Evolutionary conservation across 35 echinoderm and acorn worm species (phyloP), one percentile per base, ranked within the genome.

Genomic region (Ophiothrix spiculata): DNA sequence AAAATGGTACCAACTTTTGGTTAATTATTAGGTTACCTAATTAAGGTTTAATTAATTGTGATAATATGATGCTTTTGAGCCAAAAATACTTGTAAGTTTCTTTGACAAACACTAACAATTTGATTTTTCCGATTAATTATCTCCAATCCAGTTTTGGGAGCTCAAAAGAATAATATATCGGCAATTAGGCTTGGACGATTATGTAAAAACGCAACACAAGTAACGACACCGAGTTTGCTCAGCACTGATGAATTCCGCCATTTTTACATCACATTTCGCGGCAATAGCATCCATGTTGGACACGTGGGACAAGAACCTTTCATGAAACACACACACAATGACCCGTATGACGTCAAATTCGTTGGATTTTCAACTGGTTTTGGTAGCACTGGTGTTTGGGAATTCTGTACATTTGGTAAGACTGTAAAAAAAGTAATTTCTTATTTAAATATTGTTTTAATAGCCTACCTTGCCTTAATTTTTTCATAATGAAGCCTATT

Each of bases 321-420:
- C 8, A n/a, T 69, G 60, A 69, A 69, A n/a, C 29, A 69, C 25
- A 69, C 60, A 69, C 60, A 69, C 60, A 69, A 69, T 4, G 60
- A 69, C 60, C 60, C 60, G 25, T 69, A 69, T 69, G 60, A 69
- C 23, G 25, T 69, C 60, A 69, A 69, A 69, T 69, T 69, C 25
- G 29, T 69, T 12, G 60, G 60, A 25, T 69, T 69, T 69, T 69
- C 60, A 15, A 69, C 60, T 15, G 60, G 60, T 25, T 69, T 2
- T n/a, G 60, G 60, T 15, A n/a, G 8, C 8, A 69, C 60, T n/a
- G 60, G 60, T n/a, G 60, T 69, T 6, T 69, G 60, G 60, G 60
- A n/a, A 69, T 15, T 69, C 25, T 69, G 60, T n/a, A 69, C 60
- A 69, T 69, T 69, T 69, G 60, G 60, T 69, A 69, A 69, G 60